Conservation (phyloP, 2,888 invertebrate genomes). For the Willowsia nigromaculata region DNA sequence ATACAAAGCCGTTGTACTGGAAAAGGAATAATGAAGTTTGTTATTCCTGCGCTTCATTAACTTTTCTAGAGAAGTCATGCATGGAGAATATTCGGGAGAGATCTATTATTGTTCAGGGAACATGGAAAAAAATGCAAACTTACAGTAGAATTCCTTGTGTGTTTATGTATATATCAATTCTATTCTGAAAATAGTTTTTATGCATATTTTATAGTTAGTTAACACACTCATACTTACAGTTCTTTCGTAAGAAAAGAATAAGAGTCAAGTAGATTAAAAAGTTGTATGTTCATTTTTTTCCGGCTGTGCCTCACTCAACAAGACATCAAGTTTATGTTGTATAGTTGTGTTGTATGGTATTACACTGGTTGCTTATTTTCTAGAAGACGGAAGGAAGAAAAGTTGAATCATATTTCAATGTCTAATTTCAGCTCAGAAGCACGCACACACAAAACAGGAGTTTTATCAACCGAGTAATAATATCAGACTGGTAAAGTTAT, state of each 20-base stretch:
- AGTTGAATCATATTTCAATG: slow-evolving; percentile 65
- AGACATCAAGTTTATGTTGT: background rate
- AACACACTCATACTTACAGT: too few relatives aligned
- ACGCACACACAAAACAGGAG: slow-evolving; percentile 9
- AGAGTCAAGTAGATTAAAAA: background rate
- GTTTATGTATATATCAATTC: too few relatives aligned
- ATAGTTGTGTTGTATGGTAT: background rate
- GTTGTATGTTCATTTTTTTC: background rate
- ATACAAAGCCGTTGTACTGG: background rate
- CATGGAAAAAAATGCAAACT: slow-evolving; percentile 11
- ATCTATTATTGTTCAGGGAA: background rate
- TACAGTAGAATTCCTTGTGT: too few relatives aligned
- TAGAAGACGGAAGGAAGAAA: slow-evolving; percentile 34
- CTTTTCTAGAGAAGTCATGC: slow-evolving; percentile 38
- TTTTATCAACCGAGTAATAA: slow-evolving; percentile 31
- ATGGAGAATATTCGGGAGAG: background rate
- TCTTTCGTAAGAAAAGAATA: background rate
- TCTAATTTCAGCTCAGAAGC: slow-evolving; percentile 57
- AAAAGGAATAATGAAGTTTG: slow-evolving; percentile 56
- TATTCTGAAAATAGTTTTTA: too few relatives aligned
- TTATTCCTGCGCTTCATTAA: slow-evolving; percentile 57
- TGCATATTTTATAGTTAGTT: too few relatives aligned
- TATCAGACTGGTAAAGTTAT: slow-evolving; percentile 42
- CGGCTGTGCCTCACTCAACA: background rate
- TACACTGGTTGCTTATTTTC: background rate